Base-by-base conservation (phyloP, 37 sponge, comb jelly and placozoan genomes). In the Oopsacas minuta region DNA sequence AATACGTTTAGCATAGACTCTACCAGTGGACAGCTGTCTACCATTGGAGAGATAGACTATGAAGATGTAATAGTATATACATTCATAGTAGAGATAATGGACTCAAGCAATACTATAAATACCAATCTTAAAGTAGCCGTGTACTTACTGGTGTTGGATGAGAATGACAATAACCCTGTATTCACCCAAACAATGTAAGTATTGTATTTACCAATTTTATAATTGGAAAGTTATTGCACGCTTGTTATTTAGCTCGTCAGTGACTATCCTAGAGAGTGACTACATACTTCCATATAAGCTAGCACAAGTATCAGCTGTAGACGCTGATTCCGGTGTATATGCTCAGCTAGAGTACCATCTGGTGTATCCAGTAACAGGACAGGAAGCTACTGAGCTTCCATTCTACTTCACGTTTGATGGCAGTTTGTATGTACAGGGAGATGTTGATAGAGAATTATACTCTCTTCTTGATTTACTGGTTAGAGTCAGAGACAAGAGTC, bases 331-430 rank as follows among this genome's bases (percentile, higher is more conserved):
- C 5, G 75, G 75, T 5, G 75, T 61, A 5, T 61, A 61, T n/a
- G 75, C 75, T 20, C 75, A 61, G 75, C 75, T 61, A 5, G 30
- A n/a, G 28, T 61, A 32, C 75, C 75, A 61, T 5, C 30, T 61
- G 75, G 75, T 61, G 75, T 34, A 61, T 34, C 32, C 75, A 10
- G 30, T 7, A 25, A 25, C 75, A 3, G 75, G 75, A 34, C 75
- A n/a, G 28, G 75, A 61, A 34, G 75, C 75, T 34, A 20, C 75
- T 3, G 75, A 61, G 7, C 75, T 61, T 25, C 75, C 75, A 34
- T 61, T 61, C 75, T n/a, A 61, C 75, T 61, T 61, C 75, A 61
- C 30, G 30, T 61, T 61, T 34, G 75, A 61, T n/a, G 75, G 75
- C 32, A 61, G 75, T 5, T n/a, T 61, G 75, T 61, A 32, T 34